phyloP scores from a whole-genome alignment of 2,113 vertebrate species.

The Ursus arctos region DNA sequence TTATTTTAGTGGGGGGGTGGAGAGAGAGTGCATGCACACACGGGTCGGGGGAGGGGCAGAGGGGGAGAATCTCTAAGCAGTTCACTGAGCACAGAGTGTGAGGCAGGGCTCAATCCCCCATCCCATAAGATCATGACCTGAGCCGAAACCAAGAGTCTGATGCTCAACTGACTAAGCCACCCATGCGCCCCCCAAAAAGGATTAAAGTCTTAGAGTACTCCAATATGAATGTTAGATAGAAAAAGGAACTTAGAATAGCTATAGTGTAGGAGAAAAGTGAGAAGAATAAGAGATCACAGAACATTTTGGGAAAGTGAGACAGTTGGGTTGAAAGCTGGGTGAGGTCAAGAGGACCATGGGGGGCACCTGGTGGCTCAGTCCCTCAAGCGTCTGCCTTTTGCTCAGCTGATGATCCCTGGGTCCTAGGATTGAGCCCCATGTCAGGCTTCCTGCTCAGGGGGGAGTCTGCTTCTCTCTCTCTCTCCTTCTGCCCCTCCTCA shows the following conservation, averaged over 20 bases:
- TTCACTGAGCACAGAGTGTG: neutral
- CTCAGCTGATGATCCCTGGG: no score
- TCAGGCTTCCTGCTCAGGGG: no score
- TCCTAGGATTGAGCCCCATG: no score
- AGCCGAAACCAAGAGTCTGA: neutral
- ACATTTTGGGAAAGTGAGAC: neutral
- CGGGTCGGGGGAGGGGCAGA: neutral
- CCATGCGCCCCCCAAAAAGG: neutral
- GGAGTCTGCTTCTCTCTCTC: no score
- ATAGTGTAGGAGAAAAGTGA: neutral
- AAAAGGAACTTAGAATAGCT: neutral
- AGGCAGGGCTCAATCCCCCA: neutral
- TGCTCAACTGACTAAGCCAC: neutral
- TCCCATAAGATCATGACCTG: neutral
- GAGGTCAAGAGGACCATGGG: neutral
- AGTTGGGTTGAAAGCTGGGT: neutral
- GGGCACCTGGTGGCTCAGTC: no score
- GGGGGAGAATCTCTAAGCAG: neutral
- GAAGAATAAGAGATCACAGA: neutral
- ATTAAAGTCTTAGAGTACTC: neutral
- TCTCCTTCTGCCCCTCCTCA: no score
- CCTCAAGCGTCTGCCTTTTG: no score
- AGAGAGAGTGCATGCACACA: neutral
- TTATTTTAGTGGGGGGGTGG: neutral
- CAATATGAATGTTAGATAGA: neutral